Base-by-base conservation (phyloP, 2,797 vertebrate species). In the Aratinga solstitialis region DNA sequence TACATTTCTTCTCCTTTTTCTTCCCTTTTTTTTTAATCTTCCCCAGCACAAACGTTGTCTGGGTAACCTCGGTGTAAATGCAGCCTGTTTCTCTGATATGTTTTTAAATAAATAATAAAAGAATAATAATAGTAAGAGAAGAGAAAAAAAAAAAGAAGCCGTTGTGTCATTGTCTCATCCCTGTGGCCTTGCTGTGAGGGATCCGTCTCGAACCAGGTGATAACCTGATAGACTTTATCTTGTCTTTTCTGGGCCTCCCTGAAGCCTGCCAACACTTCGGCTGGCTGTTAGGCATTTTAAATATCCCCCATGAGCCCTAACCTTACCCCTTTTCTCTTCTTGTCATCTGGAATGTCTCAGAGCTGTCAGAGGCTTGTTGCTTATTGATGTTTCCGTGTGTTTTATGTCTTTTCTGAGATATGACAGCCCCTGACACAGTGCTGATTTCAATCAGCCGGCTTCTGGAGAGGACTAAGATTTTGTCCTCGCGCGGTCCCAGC, bases 341-440 rank as follows among this genome's bases (percentile, higher is more conserved):
- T 98, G 98, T 98, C 98, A 98, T 97, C 98, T 98, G 97, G 97
- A 98, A 98, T 98, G 98, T 98, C 98, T 98, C 98, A 97, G 98
- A 99, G 99, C 99, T 99, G 99, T 99, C 99, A 99, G 98, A 97
- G 98, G 99, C 99, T 99, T 99, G 99, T 99, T 99, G 99, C 99
- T 99, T 99, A 99, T 99, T 99, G 99, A 99, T 99, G 99, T 99
- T 99, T 98, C 98, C 98, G 98, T 98, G 99, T 99, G 99, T 99
- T 99, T 99, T 99, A 99, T 99, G 99, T 99, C 98, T 98, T 98
- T 97, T 98, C 98, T 98, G 98, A 98, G 99, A 99, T 99, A 99
- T 99, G 99, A 99, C 98, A 98, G 98, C 98, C 98, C 98, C 97
- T 99, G 99, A 99, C 99, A 99, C 98, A 97, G 98, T 97, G 98